Evolutionary conservation across 2,797 vertebrate species (phyloP).

Genomic region (Chelidonichthys spinosus): DNA sequence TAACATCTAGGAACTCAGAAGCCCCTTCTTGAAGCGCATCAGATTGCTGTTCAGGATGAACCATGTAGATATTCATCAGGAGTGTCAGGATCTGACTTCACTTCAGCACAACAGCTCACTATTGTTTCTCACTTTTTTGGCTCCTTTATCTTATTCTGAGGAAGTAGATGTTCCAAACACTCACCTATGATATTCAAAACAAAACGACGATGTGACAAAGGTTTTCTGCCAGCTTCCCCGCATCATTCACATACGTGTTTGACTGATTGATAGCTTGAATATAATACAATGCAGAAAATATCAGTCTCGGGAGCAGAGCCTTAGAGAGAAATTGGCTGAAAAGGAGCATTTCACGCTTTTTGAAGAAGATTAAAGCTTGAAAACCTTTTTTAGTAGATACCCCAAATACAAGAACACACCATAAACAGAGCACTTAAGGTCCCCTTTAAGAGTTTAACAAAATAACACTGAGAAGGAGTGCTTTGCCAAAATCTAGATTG

Average conservation of each 20-base stretch:
- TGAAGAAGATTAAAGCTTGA: background rate
- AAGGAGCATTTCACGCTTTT: too few relatives aligned
- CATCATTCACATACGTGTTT: constrained; percentile 10
- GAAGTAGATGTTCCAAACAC: background rate
- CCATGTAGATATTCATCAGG: constrained; percentile 41
- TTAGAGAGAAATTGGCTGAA: too few relatives aligned
- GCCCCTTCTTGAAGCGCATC: constrained; percentile 29
- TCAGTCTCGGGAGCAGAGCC: background rate
- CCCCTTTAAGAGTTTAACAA: background rate
- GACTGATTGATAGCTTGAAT: constrained; percentile 21
- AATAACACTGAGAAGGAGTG: background rate
- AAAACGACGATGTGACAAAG: background rate
- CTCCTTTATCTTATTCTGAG: constrained; percentile 52
- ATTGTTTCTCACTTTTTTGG: constrained; percentile 47
- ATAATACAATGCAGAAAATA: background rate
- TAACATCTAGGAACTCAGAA: constrained; percentile 31
- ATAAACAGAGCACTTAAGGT: background rate
- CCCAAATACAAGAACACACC: background rate
- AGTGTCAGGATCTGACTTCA: constrained; percentile 30
- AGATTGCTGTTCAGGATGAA: constrained; percentile 32
- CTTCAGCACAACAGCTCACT: constrained; percentile 34
- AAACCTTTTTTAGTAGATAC: background rate
- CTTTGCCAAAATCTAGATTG: background rate
- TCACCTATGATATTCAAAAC: background rate
- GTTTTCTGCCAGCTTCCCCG: constrained; percentile 9